These are phyloP conservation scores for Aptenodytes patagonicus DNA, from an alignment of 2,113 vertebrate genomes.

Conservation along the genomic window DNA sequence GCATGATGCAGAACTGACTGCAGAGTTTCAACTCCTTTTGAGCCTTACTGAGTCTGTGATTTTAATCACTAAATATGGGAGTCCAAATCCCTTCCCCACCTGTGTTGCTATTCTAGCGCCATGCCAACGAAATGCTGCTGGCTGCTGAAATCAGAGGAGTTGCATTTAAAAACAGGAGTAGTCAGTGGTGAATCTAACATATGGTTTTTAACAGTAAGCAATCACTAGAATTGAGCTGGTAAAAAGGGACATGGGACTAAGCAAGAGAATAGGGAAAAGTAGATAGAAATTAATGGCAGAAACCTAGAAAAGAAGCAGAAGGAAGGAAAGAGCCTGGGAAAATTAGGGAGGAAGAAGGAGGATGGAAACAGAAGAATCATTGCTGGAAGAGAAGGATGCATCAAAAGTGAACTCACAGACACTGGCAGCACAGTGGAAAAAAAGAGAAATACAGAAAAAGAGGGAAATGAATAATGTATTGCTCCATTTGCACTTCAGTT, in stretches of 20 bases:
- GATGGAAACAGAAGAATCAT: not conserved
- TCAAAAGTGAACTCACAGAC: not conserved
- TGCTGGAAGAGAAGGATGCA: not conserved
- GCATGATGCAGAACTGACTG: not conserved
- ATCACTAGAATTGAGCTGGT: not conserved
- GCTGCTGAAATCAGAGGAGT: not conserved
- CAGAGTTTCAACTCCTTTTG: not conserved
- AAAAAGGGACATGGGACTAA: not conserved
- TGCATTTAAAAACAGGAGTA: not conserved
- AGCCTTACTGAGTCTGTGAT: not conserved
- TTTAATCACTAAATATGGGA: not conserved
- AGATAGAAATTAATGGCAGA: not conserved
- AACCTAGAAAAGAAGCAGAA: not conserved
- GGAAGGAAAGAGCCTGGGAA: not conserved
- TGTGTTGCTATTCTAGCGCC: not conserved
- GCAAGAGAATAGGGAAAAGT: not conserved
- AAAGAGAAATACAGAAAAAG: not conserved
- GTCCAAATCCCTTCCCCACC: not conserved
- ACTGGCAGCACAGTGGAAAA: not conserved
- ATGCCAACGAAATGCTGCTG: not conserved
- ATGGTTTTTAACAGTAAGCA: not conserved
- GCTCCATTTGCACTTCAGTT: slow-evolving; percentile 13
- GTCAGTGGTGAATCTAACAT: not conserved
- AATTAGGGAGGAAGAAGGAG: not conserved
- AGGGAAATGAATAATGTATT: slow-evolving; percentile 22